Base-by-base conservation (phyloP, 2,888 invertebrate species). In the Balanococcus diminutus region DNA sequence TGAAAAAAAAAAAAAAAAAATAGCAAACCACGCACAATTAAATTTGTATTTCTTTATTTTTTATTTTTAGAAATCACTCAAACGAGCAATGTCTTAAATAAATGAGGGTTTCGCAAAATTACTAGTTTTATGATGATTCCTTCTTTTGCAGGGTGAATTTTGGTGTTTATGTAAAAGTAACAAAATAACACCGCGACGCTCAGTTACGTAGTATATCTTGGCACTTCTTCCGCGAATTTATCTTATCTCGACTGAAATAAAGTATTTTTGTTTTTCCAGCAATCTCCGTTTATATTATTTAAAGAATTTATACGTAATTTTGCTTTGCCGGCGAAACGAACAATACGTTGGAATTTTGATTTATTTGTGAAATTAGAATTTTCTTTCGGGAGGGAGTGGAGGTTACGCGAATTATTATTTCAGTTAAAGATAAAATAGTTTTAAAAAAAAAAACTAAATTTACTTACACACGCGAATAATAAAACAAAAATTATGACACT, bases 361-460 rank as follows among this genome's bases (percentile, higher is more conserved):
- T 61, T 61, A 61, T 22, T 14, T 61, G 22, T 25, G 11, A 61
- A 61, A 61, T 61, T 61, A 25, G 61, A 61, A 61, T 61, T 22
- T 61, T 19, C 25, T 25, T 61, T 61, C 25, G 46, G 16, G 42
- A 11, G 14, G 46, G 46, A 25, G 22, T 61, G 14, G 46, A n/a
- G 61, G 22, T 61, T 25, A 61, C 61, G 19, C 25, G 25, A 61
- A 61, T 61, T 9, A 61, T 61, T 61, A 46, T 11, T 61, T 61
- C 14, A 19, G 61, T 61, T 25, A 25, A 25, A 25, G 61, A 61
- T 61, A 61, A 46, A n/a, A n/a, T 46, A 61, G 61, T 61, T 61
- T 61, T 25, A 61, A 25, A n/a, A n/a, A n/a, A n/a, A n/a, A n/a
- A n/a, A n/a, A n/a, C n/a, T 61, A 61, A 61, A 61, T 61, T 61